Conservation (phyloP, 1,140 invertebrate species). For the Metaphire vulgaris region DNA sequence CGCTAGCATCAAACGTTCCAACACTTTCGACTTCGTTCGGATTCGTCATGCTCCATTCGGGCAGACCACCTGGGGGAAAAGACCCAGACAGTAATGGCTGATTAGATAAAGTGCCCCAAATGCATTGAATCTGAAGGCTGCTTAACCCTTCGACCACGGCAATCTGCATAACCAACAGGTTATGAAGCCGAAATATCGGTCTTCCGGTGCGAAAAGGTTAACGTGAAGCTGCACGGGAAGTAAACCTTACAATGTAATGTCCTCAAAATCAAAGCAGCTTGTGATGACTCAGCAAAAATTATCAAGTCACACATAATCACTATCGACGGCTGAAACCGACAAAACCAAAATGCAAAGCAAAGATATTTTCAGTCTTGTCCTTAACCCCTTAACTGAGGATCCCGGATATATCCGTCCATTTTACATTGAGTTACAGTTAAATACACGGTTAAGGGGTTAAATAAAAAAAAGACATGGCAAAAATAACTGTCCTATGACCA, state of each 20-base stretch:
- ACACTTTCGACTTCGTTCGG: constrained; percentile 60
- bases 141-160: background rate
- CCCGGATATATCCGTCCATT: background rate
- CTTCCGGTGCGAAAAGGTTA: background rate
- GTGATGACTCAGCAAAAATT: no score
- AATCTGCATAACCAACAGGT: background rate
- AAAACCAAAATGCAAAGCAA: no score
- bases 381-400: background rate
- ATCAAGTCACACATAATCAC: no score
- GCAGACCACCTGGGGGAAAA: constrained; percentile 33
- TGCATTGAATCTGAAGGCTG: no score
- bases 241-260: background rate
- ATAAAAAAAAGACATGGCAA: no score
- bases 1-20: constrained; percentile 78
- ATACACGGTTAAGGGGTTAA: no score
- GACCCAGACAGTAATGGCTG: no score
- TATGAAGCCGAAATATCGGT: background rate
- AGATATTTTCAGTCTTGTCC: no score
- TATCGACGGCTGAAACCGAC: no score
- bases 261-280: no score
- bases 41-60: constrained; percentile 50
- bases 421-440: background rate
- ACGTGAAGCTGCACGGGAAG: background rate
- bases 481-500: background rate
- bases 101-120: no score